A percentile compares a stretch with the other conserved stretches of the same genome.
Evolutionary conservation across 1,140 invertebrate genomes (phyloP).

Genomic region (Ostrea denselamellosa): DNA sequence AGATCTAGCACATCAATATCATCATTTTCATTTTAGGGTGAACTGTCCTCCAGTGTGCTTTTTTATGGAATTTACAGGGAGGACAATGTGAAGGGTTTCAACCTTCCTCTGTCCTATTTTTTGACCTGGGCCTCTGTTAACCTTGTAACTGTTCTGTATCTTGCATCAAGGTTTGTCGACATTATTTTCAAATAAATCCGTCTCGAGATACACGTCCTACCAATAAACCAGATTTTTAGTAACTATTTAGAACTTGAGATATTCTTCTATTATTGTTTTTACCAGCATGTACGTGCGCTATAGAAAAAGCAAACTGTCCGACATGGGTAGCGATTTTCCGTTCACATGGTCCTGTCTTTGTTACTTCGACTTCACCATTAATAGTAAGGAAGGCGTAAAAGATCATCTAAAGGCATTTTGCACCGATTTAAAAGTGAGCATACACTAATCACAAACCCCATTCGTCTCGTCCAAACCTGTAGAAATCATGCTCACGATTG

Average conservation of each 20-base stretch:
- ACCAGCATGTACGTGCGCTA: constrained; percentile 62
- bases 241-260: not conserved
- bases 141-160: constrained; percentile 81
- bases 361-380: constrained; percentile 60
- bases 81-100: constrained; percentile 80
- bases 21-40: constrained; percentile 80
- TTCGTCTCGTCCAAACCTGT: too few relatives aligned
- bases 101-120: constrained; percentile 86
- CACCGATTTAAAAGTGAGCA: constrained; percentile 59
- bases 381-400: constrained; percentile 51
- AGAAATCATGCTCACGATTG: too few relatives aligned
- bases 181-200: not conserved
- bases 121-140: constrained; percentile 84
- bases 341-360: constrained; percentile 57
- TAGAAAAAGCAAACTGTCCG: constrained; percentile 54
- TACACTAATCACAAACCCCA: too few relatives aligned
- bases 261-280: not conserved
- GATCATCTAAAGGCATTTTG: constrained; percentile 52
- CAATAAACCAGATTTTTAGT: not conserved
- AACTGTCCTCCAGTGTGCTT: constrained; percentile 82
- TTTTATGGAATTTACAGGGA: constrained; percentile 85
- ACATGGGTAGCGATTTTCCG: constrained; percentile 55
- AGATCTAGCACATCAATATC: too few relatives aligned
- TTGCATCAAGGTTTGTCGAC: constrained; percentile 83
- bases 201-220: not conserved